Percentiles rank a stretch among this genome's conserved stretches.
Evolutionary conservation across 2,113 vertebrate species (phyloP).

Genomic region (Craseonycteris thonglongyai): DNA sequence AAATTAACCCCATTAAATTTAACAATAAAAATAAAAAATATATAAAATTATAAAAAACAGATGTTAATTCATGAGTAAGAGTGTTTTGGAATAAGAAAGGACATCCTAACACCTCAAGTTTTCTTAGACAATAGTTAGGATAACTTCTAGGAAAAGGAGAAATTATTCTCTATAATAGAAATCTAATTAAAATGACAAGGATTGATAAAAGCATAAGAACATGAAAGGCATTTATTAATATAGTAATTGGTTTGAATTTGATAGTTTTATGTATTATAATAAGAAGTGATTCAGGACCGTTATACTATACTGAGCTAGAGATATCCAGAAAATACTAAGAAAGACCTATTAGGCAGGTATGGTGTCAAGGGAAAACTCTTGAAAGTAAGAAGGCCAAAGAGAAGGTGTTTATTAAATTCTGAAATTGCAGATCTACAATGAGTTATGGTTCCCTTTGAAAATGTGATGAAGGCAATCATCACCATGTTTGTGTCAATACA

Average conservation of each 20-base stretch:
- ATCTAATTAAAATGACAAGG: neutral
- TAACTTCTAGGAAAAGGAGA: neutral
- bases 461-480: neutral
- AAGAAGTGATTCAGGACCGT: neutral
- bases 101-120: neutral
- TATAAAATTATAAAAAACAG: neutral
- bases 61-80: neutral
- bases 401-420: conserved; percentile 4
- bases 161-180: neutral
- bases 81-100: neutral
- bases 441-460: neutral
- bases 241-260: neutral
- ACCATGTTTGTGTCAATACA: neutral
- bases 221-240: neutral
- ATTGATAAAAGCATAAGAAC: neutral
- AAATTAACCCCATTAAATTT: no score
- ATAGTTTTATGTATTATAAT: neutral
- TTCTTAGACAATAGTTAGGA: neutral
- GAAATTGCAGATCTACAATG: neutral
- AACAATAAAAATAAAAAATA: no score
- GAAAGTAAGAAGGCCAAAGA: neutral
- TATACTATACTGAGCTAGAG: neutral
- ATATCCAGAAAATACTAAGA: neutral
- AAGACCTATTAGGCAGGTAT: neutral
- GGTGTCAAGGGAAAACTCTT: neutral